phyloP scores from a whole-genome alignment of 2,797 vertebrate species.

The Dryobates pubescens region DNA sequence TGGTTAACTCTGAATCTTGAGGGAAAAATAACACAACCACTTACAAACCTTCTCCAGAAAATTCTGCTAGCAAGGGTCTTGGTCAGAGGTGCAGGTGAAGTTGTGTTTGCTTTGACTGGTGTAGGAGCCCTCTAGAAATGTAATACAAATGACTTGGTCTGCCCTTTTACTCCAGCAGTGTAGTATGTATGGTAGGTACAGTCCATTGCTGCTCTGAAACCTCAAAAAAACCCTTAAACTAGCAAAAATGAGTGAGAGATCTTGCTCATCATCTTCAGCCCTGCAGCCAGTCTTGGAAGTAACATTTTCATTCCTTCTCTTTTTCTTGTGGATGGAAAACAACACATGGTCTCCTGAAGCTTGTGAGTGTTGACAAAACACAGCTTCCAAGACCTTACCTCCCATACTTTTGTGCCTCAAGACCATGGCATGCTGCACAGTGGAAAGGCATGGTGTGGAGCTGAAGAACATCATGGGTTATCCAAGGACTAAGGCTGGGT shows the following conservation, averaged over 20 bases:
- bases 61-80: background rate
- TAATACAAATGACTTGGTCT: background rate
- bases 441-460: background rate
- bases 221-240: background rate
- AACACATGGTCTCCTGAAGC: background rate
- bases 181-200: background rate
- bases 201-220: background rate
- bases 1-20: background rate
- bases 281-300: background rate
- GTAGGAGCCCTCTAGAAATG: background rate
- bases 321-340: background rate
- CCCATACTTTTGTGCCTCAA: background rate
- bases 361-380: background rate
- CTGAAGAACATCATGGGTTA: background rate
- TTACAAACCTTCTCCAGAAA: background rate
- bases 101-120: background rate
- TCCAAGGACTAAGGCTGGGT: background rate
- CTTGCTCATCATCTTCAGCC: background rate
- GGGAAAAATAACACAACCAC: background rate
- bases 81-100: background rate
- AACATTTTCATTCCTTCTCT: background rate
- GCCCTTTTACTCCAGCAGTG: background rate
- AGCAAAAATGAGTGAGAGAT: background rate
- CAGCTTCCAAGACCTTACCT: background rate
- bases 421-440: background rate